phyloP scores from a whole-genome alignment of 2,113 vertebrate species.

The Etheostoma cragini region DNA sequence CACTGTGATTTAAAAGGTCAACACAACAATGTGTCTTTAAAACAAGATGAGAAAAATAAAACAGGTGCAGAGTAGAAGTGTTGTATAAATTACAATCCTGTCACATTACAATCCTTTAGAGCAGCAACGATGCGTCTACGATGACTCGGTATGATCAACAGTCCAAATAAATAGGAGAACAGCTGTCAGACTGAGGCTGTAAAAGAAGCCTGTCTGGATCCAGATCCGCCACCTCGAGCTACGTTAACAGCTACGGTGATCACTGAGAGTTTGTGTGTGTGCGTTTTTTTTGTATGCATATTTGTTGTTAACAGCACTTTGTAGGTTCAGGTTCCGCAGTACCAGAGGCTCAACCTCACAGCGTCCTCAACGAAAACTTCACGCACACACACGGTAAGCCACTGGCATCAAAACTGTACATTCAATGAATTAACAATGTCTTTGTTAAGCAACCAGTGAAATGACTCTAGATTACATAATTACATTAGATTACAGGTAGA shows the following conservation, averaged over 20 bases:
- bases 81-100: constrained; percentile 72
- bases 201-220: constrained; percentile 56
- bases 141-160: constrained; percentile 59
- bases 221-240: constrained; percentile 43
- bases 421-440: constrained; percentile 80
- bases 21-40: constrained; percentile 51
- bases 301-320: constrained; percentile 80
- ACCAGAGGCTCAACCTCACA: constrained; percentile 58
- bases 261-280: constrained; percentile 59
- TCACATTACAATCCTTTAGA: constrained; percentile 73
- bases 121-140: constrained; percentile 62
- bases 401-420: constrained; percentile 79
- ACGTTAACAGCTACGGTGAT: constrained; percentile 62
- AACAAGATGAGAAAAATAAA: constrained; percentile 56
- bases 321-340: constrained; percentile 64
- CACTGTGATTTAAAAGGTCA: constrained; percentile 39
- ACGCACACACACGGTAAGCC: constrained; percentile 58
- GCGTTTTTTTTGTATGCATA: constrained; percentile 69
- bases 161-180: constrained; percentile 69
- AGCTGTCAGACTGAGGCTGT: constrained; percentile 52
- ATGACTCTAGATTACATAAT: constrained; percentile 77
- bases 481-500: constrained; percentile 74
- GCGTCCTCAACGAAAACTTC: constrained; percentile 56
- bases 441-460: constrained; percentile 71
- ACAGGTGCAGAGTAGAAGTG: constrained; percentile 47